phyloP scores from a whole-genome alignment of 2,888 invertebrate species.

The Drosophila villosipedis region DNA sequence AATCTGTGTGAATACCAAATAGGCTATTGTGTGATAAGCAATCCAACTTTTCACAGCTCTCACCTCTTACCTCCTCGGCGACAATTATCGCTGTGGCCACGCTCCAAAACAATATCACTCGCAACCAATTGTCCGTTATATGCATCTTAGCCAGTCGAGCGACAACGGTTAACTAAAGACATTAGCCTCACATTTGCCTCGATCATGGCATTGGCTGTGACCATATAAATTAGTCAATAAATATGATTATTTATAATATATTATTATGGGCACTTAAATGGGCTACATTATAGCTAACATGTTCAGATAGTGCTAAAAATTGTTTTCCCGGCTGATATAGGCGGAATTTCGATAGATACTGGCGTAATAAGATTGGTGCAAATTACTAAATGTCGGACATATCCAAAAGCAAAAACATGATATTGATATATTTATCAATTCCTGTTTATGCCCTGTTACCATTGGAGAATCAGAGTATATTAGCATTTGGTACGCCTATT shows the following conservation, averaged over 20 bases:
- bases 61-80: slow-evolving; percentile 44
- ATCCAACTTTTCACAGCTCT: background rate
- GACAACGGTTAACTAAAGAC: slow-evolving; percentile 49
- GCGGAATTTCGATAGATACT: background rate
- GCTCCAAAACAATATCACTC: slow-evolving; percentile 58
- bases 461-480: background rate
- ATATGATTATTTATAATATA: no score
- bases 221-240: slow-evolving; percentile 36
- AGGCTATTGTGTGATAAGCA: background rate
- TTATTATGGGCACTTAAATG: no score
- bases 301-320: slow-evolving; percentile 29
- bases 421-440: background rate
- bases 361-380: no score
- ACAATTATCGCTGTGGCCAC: slow-evolving; percentile 60
- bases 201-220: slow-evolving; percentile 10
- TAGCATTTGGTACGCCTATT: background rate
- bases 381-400: background rate
- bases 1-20: slow-evolving; percentile 39
- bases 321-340: background rate
- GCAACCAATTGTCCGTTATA: slow-evolving; percentile 30
- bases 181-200: background rate
- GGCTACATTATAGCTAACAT: slow-evolving; percentile 46
- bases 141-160: slow-evolving; percentile 59
- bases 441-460: background rate
- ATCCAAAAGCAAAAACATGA: background rate